Conservation (phyloP, 1,140 invertebrate species). For the Drosophila leontia region DNA sequence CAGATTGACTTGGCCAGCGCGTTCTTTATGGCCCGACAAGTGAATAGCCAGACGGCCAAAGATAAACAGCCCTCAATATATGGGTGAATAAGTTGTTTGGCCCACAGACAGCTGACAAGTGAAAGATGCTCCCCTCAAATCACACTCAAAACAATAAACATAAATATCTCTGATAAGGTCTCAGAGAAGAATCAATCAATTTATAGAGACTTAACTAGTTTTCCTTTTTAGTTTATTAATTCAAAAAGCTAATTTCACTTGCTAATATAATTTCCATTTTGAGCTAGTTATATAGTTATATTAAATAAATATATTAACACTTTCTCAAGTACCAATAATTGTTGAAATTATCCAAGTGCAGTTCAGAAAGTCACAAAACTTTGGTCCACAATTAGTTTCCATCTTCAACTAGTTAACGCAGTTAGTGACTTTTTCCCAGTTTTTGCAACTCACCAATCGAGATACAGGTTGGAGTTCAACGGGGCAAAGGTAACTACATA, state of each 20-base stretch:
- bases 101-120: slow-evolving; percentile 21
- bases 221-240: background rate
- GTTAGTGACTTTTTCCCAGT: slow-evolving; percentile 5
- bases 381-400: slow-evolving; percentile 7
- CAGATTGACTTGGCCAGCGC: slow-evolving; percentile 32
- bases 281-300: background rate
- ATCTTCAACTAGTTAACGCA: slow-evolving; percentile 12
- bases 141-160: slow-evolving; percentile 2
- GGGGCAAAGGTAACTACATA: slow-evolving; percentile 12
- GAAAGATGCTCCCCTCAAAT: slow-evolving; percentile 17
- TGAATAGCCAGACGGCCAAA: slow-evolving; percentile 43
- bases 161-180: background rate
- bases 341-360: background rate
- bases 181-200: too few relatives aligned
- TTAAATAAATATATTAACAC: background rate
- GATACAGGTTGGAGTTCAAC: slow-evolving; percentile 8
- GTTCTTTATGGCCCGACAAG: slow-evolving; percentile 63
- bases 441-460: slow-evolving; percentile 19
- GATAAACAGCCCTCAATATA: slow-evolving; percentile 45
- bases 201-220: too few relatives aligned
- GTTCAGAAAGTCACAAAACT: background rate
- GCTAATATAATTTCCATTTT: too few relatives aligned
- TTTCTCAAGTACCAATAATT: background rate
- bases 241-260: too few relatives aligned
- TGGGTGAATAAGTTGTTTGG: slow-evolving; percentile 39